Evolutionary conservation across 2,888 invertebrate species (phyloP).

Genomic region (Leptinotarsa haldemani): DNA sequence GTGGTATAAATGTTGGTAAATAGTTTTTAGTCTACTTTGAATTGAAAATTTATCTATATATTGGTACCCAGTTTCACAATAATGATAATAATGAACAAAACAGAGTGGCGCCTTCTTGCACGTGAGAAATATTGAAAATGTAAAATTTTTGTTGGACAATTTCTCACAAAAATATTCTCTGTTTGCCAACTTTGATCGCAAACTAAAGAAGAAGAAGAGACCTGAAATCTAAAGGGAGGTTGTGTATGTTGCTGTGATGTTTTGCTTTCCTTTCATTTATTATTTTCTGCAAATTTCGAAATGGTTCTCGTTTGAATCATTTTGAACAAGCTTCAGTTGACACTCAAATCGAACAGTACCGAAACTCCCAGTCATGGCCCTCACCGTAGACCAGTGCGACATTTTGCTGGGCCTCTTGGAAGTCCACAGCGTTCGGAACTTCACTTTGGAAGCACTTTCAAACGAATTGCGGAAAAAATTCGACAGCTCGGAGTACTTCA

Average conservation of each 20-base stretch:
- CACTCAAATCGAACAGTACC: not conserved
- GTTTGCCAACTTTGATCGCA: no score
- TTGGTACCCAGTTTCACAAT: no score
- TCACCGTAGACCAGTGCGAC: conserved; percentile 68
- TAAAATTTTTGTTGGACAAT: no score
- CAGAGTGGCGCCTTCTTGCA: no score
- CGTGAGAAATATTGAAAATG: no score
- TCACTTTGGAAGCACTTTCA: conserved; percentile 81
- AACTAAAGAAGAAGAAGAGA: not conserved
- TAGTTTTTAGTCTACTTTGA: no score
- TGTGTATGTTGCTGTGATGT: not conserved
- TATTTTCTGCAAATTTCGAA: conserved; percentile 3
- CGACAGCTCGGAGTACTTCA: conserved; percentile 81
- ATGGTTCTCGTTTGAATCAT: conserved; percentile 14
- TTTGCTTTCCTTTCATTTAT: conserved; percentile 14
- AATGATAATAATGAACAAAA: no score
- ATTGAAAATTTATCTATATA: no score
- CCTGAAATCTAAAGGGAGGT: not conserved
- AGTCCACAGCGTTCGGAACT: conserved; percentile 78
- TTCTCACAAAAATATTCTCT: no score
- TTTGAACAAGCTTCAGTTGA: not conserved
- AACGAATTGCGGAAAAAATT: conserved; percentile 83
- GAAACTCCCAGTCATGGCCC: conserved; percentile 61
- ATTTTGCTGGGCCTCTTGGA: conserved; percentile 73
- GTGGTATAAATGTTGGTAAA: no score